Base-by-base conservation (phyloP, 2,113 vertebrate genomes). In the Collichthys lucidus region DNA sequence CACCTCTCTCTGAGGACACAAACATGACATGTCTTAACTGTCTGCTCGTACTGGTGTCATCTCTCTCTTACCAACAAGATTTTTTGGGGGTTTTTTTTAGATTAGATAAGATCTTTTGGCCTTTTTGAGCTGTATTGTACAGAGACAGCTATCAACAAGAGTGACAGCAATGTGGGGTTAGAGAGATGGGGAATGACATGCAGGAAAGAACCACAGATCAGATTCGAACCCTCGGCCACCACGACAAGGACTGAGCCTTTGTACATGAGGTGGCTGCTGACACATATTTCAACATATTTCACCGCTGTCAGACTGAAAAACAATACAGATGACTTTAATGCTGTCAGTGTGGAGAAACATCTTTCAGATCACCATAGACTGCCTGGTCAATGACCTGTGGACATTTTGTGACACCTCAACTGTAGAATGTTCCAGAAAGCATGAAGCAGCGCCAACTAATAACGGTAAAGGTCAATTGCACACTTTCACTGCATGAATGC, bases 1-100 rank as follows among this genome's bases (percentile, higher is more conserved):
- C 75, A 99, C 97, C 88, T 99, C 98, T 66, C 98, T 96, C 98
- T 99, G 93, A 16, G 55, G 84, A 57, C 11, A 85, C 67, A 84
- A 73, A 55, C 44, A 60, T 7, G 9, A 53, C 16, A n/a, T 7
- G 40, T 49, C 22, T 57, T 19, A 16, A n/a, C 19, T 56, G 24
- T 12, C 31, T 4, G 22, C 17, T 26, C 17, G 31, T 24, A n/a
- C 6, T 49, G 24, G 11, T 35, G 22, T 19, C n/a, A 64, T 53
- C 17, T 40, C 35, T 40, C 35, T 40, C 7, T 9, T 8, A 40
- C 35, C 3, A 3, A 4, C 29, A 4, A 0, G 3, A 4, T 29
- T 29, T 29, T 29, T 29, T n/a, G n/a, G n/a, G n/a, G n/a, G n/a
- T n/a, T n/a, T 29, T 29, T 29, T 29, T 29, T 4, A 29, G 26